Evolutionary conservation across 2,113 vertebrate genomes (phyloP), one percentile per base, ranked within the genome.

Genomic region (Ochotona curzoniae): DNA sequence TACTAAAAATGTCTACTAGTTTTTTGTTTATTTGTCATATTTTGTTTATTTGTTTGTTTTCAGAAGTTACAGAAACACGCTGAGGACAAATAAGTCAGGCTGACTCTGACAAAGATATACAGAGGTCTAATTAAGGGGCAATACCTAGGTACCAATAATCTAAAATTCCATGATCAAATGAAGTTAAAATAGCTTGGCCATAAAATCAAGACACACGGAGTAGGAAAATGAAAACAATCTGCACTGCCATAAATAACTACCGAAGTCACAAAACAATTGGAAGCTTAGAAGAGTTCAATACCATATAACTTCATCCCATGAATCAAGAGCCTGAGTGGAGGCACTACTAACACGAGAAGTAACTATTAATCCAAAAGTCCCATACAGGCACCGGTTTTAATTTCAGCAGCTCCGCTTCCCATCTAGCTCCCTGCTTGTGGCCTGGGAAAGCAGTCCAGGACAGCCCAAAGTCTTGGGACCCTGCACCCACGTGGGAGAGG

Each of bases 141-240:
- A 92, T 94, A 35, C 70, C 57, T 75, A 69, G 51, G 30, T 93
- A 82, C 14, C 35, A 80, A 90, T 92, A 75, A 93, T 63, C 26
- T 75, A 93, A 96, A 93, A 89, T 84, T 85, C 8, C 15, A 86
- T 89, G 44, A 90, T 91, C 49, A 90, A 38, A 89, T 93, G 57
- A 91, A 94, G 49, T 38, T 7, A 92, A 95, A 93, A 87, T 83
- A 85, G 66, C 51, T 94, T 93, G 47, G 20, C 92, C 67, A 78
- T 81, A 94, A 95, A 92, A 93, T 78, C 32, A 87, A 94, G 54
- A 81, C 14, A 30, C 14, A 87, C 23, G 69, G 47, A 1, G 47
- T 91, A 96, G 28, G 87, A 86, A 95, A 93, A 95, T 84, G 26
- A 93, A 88, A 93, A 38, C n/a, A 38, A 18, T 74, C 61, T 85